Percentiles rank a stretch among this genome's conserved stretches.
phyloP scores from a whole-genome alignment of 2,797 vertebrate species.

The Eremophila alpestris region DNA sequence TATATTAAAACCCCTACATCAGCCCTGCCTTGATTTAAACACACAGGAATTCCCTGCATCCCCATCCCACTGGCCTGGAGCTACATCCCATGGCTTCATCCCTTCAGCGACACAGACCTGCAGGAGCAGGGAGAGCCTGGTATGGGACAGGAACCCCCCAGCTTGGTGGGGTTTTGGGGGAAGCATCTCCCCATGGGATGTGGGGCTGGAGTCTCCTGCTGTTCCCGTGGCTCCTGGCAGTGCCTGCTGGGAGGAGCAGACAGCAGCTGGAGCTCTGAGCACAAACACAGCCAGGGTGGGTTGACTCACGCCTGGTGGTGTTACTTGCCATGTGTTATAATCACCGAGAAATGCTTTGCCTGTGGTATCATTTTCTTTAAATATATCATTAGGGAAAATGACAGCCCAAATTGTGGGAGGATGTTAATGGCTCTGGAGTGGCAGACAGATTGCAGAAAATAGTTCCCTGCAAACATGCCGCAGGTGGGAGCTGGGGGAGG shows the following conservation, averaged over 20 bases:
- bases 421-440: conserved; percentile 34
- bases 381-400: conserved; percentile 63
- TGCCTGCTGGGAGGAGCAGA: background rate
- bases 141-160: fast-evolving
- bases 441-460: conserved; percentile 50
- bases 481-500: background rate
- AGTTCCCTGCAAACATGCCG: background rate
- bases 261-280: background rate
- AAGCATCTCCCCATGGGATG: background rate
- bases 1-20: fast-evolving
- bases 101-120: background rate
- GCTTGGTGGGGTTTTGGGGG: fast-evolving
- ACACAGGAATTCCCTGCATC: background rate
- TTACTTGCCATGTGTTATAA: conserved; percentile 28
- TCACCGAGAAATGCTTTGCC: conserved; percentile 39
- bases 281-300: background rate
- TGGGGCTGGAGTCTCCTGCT: background rate
- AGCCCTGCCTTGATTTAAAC: background rate
- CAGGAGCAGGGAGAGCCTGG: fast-evolving
- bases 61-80: background rate
- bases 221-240: background rate
- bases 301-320: conserved; percentile 34
- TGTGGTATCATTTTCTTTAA: conserved; percentile 60
- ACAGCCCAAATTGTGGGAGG: conserved; percentile 56
- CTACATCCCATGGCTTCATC: fast-evolving